A percentile compares a stretch with the other conserved stretches of the same genome.
Conservation (phyloP, 2,113 vertebrate genomes). For the Pseudopipra pipra region DNA sequence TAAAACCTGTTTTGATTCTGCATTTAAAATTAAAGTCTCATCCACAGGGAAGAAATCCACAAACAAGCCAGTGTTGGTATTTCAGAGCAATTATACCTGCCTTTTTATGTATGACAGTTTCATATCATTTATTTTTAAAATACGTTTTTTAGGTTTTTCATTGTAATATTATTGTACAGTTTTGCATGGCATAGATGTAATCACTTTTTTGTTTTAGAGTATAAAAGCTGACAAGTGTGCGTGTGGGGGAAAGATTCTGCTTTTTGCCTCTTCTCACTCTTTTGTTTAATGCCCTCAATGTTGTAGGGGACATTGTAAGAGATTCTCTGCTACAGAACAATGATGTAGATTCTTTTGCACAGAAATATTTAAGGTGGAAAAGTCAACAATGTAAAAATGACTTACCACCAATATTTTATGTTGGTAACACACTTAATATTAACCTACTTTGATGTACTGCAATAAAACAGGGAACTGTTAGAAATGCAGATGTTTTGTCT, state of each 20-base stretch:
- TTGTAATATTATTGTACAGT: slow-evolving; percentile 98
- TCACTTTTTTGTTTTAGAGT: slow-evolving; percentile 84
- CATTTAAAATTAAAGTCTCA: slow-evolving; percentile 1
- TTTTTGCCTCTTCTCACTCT: slow-evolving; percentile 76
- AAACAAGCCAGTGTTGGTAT: slow-evolving; percentile 77
- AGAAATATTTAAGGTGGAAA: slow-evolving; percentile 96
- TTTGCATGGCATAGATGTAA: slow-evolving; percentile 97
- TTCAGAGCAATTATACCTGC: slow-evolving; percentile 84
- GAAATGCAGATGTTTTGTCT: slow-evolving; percentile 58
- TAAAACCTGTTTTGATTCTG: background rate
- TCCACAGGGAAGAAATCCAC: slow-evolving; percentile 55
- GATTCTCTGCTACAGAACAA: slow-evolving; percentile 87
- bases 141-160: slow-evolving; percentile 83
- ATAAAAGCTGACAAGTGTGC: slow-evolving; percentile 74
- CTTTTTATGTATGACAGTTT: slow-evolving; percentile 88
- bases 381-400: slow-evolving; percentile 85
- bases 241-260: slow-evolving; percentile 64
- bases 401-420: slow-evolving; percentile 83
- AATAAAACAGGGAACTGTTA: slow-evolving; percentile 96
- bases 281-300: slow-evolving; percentile 79
- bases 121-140: slow-evolving; percentile 84
- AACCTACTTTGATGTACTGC: slow-evolving; percentile 96
- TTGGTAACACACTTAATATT: slow-evolving; percentile 91
- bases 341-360: slow-evolving; percentile 94
- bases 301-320: slow-evolving; percentile 87